Conservation (phyloP, 2,888 invertebrate genomes). For the Drosophila dives region DNA sequence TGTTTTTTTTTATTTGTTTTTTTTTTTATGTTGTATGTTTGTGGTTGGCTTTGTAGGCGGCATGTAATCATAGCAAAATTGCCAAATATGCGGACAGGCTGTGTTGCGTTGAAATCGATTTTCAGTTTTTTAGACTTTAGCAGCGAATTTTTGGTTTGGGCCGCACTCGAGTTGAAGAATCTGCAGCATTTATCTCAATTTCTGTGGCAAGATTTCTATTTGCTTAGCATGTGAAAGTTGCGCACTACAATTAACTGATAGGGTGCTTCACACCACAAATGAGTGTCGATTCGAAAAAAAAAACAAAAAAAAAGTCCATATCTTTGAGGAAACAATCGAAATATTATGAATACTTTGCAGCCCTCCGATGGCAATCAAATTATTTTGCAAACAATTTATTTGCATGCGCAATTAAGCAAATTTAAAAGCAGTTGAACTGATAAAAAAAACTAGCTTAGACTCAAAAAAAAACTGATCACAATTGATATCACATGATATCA, state of each 20-base stretch:
- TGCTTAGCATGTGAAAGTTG: constrained; percentile 52
- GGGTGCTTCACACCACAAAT: constrained; percentile 34
- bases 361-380: constrained; percentile 1
- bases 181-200: neutral
- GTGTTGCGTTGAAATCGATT: constrained; percentile 35
- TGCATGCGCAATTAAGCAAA: neutral
- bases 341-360: neutral
- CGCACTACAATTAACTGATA: constrained; percentile 30
- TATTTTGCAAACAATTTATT: neutral
- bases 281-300: constrained; percentile 13
- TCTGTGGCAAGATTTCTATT: constrained; percentile 46
- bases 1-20: neutral
- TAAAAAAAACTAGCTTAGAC: neutral
- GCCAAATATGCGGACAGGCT: constrained; percentile 50
- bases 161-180: neutral
- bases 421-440: neutral
- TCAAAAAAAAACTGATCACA: neutral
- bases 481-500: neutral
- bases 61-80: constrained; percentile 60
- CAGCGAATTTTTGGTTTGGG: neutral
- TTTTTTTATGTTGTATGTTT: constrained; percentile 9
- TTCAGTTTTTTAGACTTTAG: constrained; percentile 33
- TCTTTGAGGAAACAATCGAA: constrained; percentile 1
- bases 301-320: neutral
- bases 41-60: constrained; percentile 36